Conservation (phyloP, 2,113 vertebrate species). For the Phyllostomus hastatus region DNA sequence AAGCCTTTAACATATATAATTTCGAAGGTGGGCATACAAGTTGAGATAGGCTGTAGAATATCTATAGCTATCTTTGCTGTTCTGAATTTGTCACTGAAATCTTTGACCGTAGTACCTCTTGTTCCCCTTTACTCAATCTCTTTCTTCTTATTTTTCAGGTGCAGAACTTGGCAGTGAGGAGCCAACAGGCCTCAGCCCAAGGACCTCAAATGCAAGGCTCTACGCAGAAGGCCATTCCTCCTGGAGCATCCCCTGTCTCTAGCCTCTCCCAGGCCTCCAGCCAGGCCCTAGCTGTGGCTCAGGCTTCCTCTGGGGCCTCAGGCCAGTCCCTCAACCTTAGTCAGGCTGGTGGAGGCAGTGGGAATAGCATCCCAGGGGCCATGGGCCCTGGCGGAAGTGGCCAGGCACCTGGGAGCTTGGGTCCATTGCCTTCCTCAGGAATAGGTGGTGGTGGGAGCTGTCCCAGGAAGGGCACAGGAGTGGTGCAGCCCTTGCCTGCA, state of each 20-base stretch:
- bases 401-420: conserved; percentile 74
- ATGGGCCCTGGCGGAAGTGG: conserved; percentile 76
- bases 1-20: neutral
- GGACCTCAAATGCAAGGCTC: conserved; percentile 79
- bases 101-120: neutral
- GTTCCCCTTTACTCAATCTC: neutral
- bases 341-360: conserved; percentile 77
- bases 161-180: conserved; percentile 86
- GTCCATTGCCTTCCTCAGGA: conserved; percentile 69
- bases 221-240: conserved; percentile 80
- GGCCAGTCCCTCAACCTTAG: conserved; percentile 85
- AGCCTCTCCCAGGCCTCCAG: conserved; percentile 77
- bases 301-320: conserved; percentile 72
- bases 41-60: neutral
- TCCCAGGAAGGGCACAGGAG: conserved; percentile 83
- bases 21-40: neutral
- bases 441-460: conserved; percentile 70
- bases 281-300: conserved; percentile 80
- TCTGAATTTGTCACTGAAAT: neutral
- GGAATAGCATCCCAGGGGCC: conserved; percentile 73
- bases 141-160: conserved; percentile 78
- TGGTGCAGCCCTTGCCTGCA: conserved; percentile 82
- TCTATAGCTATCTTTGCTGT: neutral
- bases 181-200: conserved; percentile 80
- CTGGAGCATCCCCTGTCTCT: conserved; percentile 79